Base-by-base conservation (phyloP, 1,140 invertebrate genomes). In the Saccostrea cuccullata region DNA sequence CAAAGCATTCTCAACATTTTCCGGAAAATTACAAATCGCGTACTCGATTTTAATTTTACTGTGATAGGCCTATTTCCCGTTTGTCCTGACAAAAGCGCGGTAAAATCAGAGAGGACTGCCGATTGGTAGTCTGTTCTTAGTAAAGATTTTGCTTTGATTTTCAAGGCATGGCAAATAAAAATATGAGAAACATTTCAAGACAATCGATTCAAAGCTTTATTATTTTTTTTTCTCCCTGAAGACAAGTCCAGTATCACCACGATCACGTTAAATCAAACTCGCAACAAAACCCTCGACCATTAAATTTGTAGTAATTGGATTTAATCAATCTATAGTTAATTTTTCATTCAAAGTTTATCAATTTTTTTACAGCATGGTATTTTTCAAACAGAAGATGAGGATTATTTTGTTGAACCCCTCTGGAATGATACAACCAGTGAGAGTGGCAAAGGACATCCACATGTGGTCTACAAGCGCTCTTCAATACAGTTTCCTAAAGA, bases 351-450 rank as follows among this genome's bases (percentile, higher is more conserved):
- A n/a, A 8, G 1, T 9, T 47, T 6, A 47, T 47, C 47, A n/a
- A n/a, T n/a, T 58, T 86, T 73, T 85, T 91, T 90, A 26, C 90
- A 94, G 94, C 92, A 93, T 86, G 94, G 94, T 0, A 91, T 94
- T 17, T 94, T 94, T 86, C 91, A 92, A 15, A 94, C 94, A 11
- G 90, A 91, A 9, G 90, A 91, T n/a, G 93, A 94, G 23, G 92
- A 94, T 67, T 94, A 91, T 87, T 94, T 94, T 88, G 92, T 94
- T 36, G 94, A 94, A 77, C 94, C 93, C 2, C 85, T 94, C 60
- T 94, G 93, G 93, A 94, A 94, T 88, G 90, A 93, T 86, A 94
- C 92, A 17, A 91, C 91, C 77, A 85, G 88, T 12, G 89, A 91
- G 0, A 88, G 82, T 56, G 77, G 67, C 5, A 87, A 90, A n/a